Conservation (phyloP, 2,888 invertebrate genomes). For the Plusia festucae region DNA sequence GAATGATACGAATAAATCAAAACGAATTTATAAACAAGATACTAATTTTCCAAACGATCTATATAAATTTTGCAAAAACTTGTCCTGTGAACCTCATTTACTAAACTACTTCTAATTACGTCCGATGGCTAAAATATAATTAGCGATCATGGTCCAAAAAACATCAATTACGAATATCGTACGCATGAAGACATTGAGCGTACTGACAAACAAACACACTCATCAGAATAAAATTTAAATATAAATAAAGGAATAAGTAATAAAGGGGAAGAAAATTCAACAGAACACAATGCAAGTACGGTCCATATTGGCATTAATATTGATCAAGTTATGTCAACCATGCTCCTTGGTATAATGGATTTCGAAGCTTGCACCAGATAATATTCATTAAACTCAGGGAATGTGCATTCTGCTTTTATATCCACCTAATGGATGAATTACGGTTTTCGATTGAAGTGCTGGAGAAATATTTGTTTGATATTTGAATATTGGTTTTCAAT, state of each 20-base stretch:
- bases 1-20: too few relatives aligned
- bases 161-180: neutral
- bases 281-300: neutral
- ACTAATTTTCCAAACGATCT: neutral
- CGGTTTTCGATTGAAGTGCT: neutral
- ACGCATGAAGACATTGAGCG: neutral
- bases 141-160: neutral
- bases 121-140: neutral
- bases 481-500: neutral
- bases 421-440: neutral
- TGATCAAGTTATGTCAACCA: slow-evolving; percentile 2
- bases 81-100: too few relatives aligned
- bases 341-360: neutral
- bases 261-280: neutral
- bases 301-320: neutral
- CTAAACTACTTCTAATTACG: neutral
- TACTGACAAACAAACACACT: neutral
- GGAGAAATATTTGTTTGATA: neutral
- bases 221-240: neutral
- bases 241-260: neutral
- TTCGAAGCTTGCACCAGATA: slow-evolving; percentile 5
- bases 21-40: too few relatives aligned
- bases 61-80: too few relatives aligned
- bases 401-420: slow-evolving; percentile 1
- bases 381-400: neutral